A percentile compares a stretch with the other conserved stretches of the same genome.
Evolutionary conservation across 1,140 invertebrate species (phyloP).

Genomic region (Subanguina moxae): DNA sequence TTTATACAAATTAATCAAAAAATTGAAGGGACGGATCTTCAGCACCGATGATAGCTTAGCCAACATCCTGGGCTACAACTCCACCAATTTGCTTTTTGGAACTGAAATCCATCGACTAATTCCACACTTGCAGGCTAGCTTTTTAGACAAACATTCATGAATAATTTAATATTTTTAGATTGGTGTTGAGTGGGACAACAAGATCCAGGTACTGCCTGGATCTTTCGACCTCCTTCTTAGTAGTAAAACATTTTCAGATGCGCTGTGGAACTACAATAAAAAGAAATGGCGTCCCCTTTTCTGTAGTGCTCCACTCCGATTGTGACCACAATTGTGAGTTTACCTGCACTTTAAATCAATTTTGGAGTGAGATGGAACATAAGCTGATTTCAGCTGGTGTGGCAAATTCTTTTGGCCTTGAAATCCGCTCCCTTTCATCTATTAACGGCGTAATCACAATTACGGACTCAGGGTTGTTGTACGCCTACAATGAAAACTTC

Average conservation of each 20-base stretch:
- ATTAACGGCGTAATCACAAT: slow-evolving; percentile 48
- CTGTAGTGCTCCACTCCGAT: slow-evolving; percentile 32
- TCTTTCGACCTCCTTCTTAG: background rate
- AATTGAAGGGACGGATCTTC: slow-evolving; percentile 44
- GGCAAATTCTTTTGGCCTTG: slow-evolving; percentile 35
- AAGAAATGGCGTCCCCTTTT: slow-evolving; percentile 40
- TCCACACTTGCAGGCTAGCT: slow-evolving; percentile 28
- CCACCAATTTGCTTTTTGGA: slow-evolving; percentile 45
- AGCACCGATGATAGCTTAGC: slow-evolving; percentile 44
- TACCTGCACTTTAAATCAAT: background rate
- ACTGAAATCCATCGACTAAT: slow-evolving; percentile 46
- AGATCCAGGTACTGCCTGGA: no score
- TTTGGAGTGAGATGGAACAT: background rate
- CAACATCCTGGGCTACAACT: slow-evolving; percentile 46
- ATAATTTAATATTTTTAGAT: slow-evolving; percentile 13
- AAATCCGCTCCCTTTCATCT: slow-evolving; percentile 45
- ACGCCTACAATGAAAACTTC: slow-evolving; percentile 51
- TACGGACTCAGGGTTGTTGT: slow-evolving; percentile 42
- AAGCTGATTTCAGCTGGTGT: slow-evolving; percentile 23
- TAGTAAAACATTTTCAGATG: slow-evolving; percentile 25
- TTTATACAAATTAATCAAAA: background rate
- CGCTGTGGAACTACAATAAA: slow-evolving; percentile 32
- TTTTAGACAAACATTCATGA: no score
- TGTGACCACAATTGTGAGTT: slow-evolving; percentile 40
- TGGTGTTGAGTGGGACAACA: slow-evolving; percentile 17